Evolutionary conservation across 2,113 vertebrate genomes (phyloP), one percentile per base, ranked within the genome.

Genomic region (Coregonus clupeaformis): DNA sequence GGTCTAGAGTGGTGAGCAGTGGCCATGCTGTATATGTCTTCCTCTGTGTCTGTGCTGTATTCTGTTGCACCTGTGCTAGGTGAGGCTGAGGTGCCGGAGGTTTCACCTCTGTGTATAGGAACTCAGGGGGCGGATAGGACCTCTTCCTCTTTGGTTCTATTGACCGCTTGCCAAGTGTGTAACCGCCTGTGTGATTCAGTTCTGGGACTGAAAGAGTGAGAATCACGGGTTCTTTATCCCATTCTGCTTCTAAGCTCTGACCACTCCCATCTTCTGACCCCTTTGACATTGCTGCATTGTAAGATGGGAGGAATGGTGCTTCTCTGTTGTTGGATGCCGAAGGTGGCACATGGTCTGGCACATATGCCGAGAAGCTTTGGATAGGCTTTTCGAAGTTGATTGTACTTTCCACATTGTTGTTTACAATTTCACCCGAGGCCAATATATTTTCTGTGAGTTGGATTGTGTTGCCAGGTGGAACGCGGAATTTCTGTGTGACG

Each of bases 361-460:
- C 60, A 47, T 62, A 16, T 22, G 71, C 62, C 18, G 70, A 22
- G 0, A 65, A 72, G 52, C 64, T 22, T 71, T 66, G 57, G 71
- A 63, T 30, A 9, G 11, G 11, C 14, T 79, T 76, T n/a, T 75
- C 75, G 14, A 49, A 69, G 45, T 72, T 66, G 14, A 67, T 63
- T 49, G 72, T 71, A 0, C 42, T 72, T 1, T 86, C 68, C 63
- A 67, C 36, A 1, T 72, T 75, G 76, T 76, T 87, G 70, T 82
- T 75, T 2, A 66, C 69, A 5, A 92, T 87, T 25, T 89, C 91
- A 11, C 89, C 91, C 1, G 69, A 85, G 1, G 85, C 66, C 27
- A 84, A 11, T 14, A 22, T 6, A 1, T 24, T 36, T 14, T n/a
- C 29, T n/a, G 18, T 55, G 62, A 3, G n/a, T 30, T 29, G 22